A percentile compares a stretch with the other conserved stretches of the same genome.
Conservation (phyloP, 2,888 invertebrate species). For the Ochropleura leucogaster region DNA sequence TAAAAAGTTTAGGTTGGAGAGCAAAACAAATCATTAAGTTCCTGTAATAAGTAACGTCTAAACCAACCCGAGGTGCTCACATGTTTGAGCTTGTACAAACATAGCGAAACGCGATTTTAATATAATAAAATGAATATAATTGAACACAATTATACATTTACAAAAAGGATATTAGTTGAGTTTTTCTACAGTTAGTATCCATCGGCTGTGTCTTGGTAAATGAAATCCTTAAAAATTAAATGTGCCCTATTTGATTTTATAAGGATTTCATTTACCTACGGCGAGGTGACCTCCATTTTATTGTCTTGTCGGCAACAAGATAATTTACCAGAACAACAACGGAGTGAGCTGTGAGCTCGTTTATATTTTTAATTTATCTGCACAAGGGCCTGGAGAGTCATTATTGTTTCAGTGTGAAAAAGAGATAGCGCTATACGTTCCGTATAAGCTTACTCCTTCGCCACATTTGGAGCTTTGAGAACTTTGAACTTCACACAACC, state of each 20-base stretch:
- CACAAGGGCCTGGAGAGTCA: background rate
- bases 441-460: too few relatives aligned
- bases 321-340: constrained; percentile 16
- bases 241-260: constrained; percentile 8
- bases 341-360: background rate
- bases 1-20: too few relatives aligned
- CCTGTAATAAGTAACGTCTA: too few relatives aligned
- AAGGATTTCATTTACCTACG: constrained; percentile 7
- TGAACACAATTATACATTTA: background rate
- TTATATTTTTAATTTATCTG: constrained; percentile 8
- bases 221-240: too few relatives aligned
- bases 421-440: background rate
- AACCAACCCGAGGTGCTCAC: too few relatives aligned
- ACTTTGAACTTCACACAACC: too few relatives aligned
- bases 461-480: too few relatives aligned
- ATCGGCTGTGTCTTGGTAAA: background rate
- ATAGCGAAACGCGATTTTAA: too few relatives aligned
- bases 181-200: background rate
- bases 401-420: background rate
- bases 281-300: background rate
- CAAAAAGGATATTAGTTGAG: background rate
- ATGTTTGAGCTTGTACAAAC: background rate
- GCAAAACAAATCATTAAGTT: too few relatives aligned
- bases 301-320: background rate
- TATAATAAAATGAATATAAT: background rate